Percentiles rank a stretch among this genome's conserved stretches.
These are phyloP conservation scores for Artibeus lituratus DNA, from an alignment of 2,797 vertebrate genomes.

Conservation along the genomic window DNA sequence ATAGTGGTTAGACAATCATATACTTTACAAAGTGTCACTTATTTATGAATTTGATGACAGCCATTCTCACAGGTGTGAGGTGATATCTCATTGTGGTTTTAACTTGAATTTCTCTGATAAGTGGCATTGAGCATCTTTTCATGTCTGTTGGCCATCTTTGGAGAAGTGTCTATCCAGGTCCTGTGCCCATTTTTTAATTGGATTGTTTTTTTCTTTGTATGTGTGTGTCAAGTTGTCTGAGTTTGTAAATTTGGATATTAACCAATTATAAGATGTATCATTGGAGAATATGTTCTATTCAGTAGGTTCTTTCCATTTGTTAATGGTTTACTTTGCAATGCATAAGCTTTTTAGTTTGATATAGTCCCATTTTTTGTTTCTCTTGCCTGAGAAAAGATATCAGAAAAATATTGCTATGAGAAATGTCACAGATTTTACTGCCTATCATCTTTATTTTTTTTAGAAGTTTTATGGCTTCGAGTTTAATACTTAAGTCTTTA, in stretches of 20 bases:
- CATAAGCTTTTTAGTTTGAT: background rate
- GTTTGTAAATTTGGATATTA: background rate
- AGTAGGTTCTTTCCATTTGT: background rate
- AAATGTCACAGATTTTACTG: background rate
- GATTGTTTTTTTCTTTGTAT: background rate
- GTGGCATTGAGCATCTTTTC: background rate
- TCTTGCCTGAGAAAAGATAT: background rate
- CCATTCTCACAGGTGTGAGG: background rate
- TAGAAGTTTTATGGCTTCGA: background rate
- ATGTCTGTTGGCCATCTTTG: background rate
- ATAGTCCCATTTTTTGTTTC: background rate
- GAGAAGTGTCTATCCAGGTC: background rate
- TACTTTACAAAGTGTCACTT: background rate
- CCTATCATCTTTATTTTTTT: background rate
- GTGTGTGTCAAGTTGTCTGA: background rate
- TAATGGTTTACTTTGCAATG: background rate
- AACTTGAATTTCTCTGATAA: background rate
- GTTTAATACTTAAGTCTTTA: background rate
- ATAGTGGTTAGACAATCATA: background rate
- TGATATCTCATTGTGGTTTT: background rate
- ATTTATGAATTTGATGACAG: background rate
- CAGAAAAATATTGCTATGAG: background rate
- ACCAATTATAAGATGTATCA: background rate
- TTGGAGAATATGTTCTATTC: background rate
- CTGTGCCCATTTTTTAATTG: background rate